These are phyloP conservation scores for Leucopternis melanops DNA, from an alignment of 2,113 vertebrate genomes.

Conservation along the genomic window DNA sequence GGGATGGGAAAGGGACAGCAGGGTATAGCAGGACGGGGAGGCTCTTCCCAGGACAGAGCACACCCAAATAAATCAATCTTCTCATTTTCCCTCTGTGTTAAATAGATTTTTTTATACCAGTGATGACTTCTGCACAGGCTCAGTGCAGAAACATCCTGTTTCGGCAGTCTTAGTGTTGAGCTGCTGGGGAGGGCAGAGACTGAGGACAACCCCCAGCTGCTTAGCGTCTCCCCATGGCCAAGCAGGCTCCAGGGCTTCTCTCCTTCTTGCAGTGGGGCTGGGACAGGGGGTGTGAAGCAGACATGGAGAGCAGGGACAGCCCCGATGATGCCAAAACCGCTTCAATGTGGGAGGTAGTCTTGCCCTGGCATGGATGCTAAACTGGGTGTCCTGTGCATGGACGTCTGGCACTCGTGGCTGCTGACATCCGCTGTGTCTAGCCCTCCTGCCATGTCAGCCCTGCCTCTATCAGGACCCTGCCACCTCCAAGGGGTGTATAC, in stretches of 20 bases:
- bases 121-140: background rate
- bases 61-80: background rate
- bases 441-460: accelerated
- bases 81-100: background rate
- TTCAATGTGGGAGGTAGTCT: accelerated
- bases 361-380: background rate
- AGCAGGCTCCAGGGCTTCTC: background rate
- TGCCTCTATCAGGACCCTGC: background rate
- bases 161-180: background rate
- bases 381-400: accelerated
- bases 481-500: background rate
- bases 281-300: background rate
- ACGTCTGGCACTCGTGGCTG: accelerated
- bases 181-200: background rate
- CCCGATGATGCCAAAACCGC: background rate
- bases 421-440: accelerated
- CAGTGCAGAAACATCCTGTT: background rate
- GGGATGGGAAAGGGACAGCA: background rate
- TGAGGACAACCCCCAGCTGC: background rate
- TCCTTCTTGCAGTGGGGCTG: background rate
- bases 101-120: background rate
- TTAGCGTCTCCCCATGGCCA: background rate
- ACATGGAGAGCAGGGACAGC: background rate
- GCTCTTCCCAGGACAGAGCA: background rate
- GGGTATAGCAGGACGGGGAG: background rate